Percentiles rank a stretch among this genome's conserved stretches.
Conservation (phyloP, 2,113 vertebrate genomes). For the Dasypus novemcinctus region DNA sequence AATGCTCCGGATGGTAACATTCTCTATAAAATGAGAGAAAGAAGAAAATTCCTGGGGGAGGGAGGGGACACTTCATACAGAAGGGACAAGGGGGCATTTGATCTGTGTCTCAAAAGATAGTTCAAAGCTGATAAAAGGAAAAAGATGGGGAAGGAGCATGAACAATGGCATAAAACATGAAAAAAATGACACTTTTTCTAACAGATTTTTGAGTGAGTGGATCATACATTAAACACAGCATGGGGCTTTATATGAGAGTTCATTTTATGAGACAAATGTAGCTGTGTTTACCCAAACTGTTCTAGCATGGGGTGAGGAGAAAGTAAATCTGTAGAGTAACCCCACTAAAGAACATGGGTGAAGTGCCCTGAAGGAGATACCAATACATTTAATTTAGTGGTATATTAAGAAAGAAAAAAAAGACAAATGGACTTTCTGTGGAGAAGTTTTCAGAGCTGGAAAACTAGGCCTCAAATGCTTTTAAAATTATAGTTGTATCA, state of each 20-base stretch:
- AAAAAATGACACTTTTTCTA: neutral
- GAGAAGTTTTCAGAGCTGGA: neutral
- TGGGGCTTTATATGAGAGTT: neutral
- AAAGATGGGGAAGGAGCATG: neutral
- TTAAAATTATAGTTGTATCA: neutral
- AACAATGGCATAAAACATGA: constrained; percentile 6
- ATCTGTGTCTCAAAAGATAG: constrained; percentile 14
- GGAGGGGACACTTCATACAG: neutral
- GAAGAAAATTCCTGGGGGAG: neutral
- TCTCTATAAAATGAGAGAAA: neutral
- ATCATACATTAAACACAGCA: neutral
- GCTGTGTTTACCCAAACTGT: neutral
- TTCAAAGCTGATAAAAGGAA: neutral
- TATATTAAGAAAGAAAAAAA: neutral
- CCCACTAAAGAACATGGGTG: neutral
- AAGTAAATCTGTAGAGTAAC: neutral
- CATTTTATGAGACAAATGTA: neutral
- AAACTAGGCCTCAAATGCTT: neutral
- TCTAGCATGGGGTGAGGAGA: neutral
- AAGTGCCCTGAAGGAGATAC: neutral
- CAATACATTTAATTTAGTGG: neutral
- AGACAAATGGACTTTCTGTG: neutral
- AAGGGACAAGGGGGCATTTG: neutral
- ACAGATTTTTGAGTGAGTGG: neutral
- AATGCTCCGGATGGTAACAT: neutral